Evolutionary conservation across 2,888 invertebrate species (phyloP).

Genomic region (Julus scandinavius): DNA sequence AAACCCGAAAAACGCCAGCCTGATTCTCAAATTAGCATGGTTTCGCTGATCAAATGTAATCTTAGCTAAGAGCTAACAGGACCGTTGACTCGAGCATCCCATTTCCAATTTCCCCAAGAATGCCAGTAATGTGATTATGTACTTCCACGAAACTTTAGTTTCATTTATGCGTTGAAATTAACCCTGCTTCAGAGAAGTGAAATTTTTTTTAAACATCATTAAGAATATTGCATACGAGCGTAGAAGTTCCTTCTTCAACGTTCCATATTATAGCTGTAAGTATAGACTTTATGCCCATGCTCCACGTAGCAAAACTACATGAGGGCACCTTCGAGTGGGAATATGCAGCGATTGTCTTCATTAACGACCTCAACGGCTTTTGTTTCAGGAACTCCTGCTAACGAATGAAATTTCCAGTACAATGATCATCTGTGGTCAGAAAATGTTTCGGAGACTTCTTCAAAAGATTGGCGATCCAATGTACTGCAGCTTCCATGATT

Average conservation of each 20-base stretch:
- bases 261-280: no score
- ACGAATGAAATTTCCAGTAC: not conserved
- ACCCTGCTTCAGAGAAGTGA: not conserved
- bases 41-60: not conserved
- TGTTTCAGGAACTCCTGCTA: not conserved
- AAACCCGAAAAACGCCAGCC: not conserved
- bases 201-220: not conserved
- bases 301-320: not conserved
- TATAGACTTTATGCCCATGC: not conserved
- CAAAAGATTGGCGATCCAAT: not conserved
- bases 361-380: not conserved
- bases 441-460: not conserved
- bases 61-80: not conserved
- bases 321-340: not conserved
- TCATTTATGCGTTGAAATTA: not conserved
- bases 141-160: not conserved
- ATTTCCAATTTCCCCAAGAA: not conserved
- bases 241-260: no score
- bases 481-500: no score
- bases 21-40: not conserved
- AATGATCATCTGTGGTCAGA: not conserved
- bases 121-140: slow-evolving; percentile 14
- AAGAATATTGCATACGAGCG: no score
- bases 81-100: not conserved
- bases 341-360: not conserved